A percentile compares a stretch with the other conserved stretches of the same genome.
Evolutionary conservation across 2,113 vertebrate genomes (phyloP).

Genomic region (Propithecus coquereli): DNA sequence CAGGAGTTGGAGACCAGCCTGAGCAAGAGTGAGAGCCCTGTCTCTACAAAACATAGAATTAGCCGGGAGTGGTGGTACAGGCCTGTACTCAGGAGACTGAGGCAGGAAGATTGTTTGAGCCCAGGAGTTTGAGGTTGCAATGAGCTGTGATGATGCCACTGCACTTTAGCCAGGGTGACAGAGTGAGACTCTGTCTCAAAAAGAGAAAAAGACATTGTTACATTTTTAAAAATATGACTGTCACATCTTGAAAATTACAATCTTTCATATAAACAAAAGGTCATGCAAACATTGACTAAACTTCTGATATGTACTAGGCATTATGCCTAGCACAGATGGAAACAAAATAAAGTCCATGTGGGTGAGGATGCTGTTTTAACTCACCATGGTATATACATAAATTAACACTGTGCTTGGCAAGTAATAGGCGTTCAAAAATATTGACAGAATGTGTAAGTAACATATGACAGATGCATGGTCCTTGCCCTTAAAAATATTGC

Average conservation of each 20-base stretch:
- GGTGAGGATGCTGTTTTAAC: not conserved
- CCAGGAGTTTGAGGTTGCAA: too few species aligned
- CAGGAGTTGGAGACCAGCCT: too few species aligned
- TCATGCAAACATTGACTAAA: not conserved
- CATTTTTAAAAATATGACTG: conserved; percentile 7
- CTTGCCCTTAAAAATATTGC: not conserved
- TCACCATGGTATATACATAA: not conserved
- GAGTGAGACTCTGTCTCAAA: too few species aligned
- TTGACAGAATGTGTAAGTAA: not conserved
- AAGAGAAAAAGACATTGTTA: not conserved
- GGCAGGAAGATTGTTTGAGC: too few species aligned
- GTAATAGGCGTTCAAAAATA: not conserved
- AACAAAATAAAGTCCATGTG: not conserved
- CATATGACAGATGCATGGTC: not conserved
- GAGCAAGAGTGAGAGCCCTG: too few species aligned
- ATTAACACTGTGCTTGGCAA: not conserved
- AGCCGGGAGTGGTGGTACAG: too few species aligned
- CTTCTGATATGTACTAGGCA: not conserved
- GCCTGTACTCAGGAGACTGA: too few species aligned
- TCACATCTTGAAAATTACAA: conserved; percentile 1
- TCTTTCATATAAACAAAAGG: not conserved
- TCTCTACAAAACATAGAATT: too few species aligned
- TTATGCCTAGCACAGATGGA: not conserved
- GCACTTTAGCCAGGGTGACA: too few species aligned
- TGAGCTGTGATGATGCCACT: too few species aligned